Base-by-base conservation (phyloP, 2,113 vertebrate genomes). In the Lamprotornis superbus region DNA sequence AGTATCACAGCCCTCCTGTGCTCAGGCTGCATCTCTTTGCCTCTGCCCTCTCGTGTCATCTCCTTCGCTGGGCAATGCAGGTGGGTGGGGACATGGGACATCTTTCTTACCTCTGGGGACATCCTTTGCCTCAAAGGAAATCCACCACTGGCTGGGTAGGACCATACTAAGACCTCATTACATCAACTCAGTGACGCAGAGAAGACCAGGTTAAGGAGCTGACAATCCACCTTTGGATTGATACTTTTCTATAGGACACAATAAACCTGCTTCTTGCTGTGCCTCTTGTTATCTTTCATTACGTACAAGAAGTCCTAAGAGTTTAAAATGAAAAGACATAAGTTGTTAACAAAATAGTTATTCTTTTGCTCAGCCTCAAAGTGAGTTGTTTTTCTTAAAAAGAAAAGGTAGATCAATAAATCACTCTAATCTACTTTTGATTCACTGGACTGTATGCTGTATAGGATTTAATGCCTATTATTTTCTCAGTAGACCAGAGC, bases 401-500 rank as follows among this genome's bases (percentile, higher is more conserved):
- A n/a, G 20, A 61, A 42, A 39, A 53, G 55, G 30, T 60, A 61
- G 52, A 81, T 65, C 22, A 49, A 37, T 82, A 82, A 91, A 69
- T 14, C 33, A 40, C n/a, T 59, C 39, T 53, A 74, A 77, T 68
- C 22, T 63, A 55, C 44, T 40, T 84, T 63, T 84, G 83, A 65
- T 87, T 89, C 59, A 50, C 28, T 57, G 53, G 44, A 31, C 77
- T 61, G 31, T 46, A 28, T 65, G 42, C 47, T 94, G n/a, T n/a
- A 11, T n/a, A 73, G 46, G 18, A n/a, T 84, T 87, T 95, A 69
- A 89, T 87, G 61, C 69, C 28, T 37, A 30, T 94, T 91, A 57
- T 90, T 92, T 87, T 93, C 69, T 69, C 78, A 67, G 81, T 57
- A 61, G 74, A 87, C 53, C 30, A 75, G 61, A 87, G 61, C 77